A percentile compares a stretch with the other conserved stretches of the same genome.
Conservation (phyloP, 2,797 vertebrate species). For the Dermochelys coriacea region DNA sequence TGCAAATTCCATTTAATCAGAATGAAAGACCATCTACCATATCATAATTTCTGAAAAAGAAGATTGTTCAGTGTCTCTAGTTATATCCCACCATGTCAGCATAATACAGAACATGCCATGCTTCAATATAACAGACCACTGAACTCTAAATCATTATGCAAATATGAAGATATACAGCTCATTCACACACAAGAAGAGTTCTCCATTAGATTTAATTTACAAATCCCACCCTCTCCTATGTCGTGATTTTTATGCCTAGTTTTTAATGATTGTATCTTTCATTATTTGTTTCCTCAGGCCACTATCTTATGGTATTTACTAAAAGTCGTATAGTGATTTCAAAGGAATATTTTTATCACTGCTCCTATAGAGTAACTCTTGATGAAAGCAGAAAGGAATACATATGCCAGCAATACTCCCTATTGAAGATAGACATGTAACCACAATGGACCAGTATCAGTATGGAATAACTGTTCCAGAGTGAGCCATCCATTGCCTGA, state of each 20-base stretch:
- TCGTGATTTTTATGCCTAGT: not conserved
- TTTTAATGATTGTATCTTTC: constrained; percentile 14
- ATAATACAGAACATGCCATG: not conserved
- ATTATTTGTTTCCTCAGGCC: constrained; percentile 3
- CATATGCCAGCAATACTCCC: not conserved
- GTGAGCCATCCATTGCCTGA: constrained; percentile 6
- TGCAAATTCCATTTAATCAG: not conserved
- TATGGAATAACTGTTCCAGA: not conserved
- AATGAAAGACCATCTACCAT: not conserved
- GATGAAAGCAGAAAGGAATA: constrained; percentile 22
- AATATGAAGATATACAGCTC: not conserved
- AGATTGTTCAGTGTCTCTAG: not conserved
- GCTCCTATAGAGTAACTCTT: constrained; percentile 21
- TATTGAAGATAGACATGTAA: constrained; percentile 40
- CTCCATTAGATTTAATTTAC: not conserved
- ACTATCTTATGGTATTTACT: not conserved
- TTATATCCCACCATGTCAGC: not conserved
- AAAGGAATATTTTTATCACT: constrained; percentile 1
- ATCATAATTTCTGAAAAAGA: not conserved
- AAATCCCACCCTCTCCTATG: not conserved
- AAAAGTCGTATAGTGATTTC: constrained; percentile 6
- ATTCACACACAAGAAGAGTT: not conserved
- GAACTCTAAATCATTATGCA: not conserved
- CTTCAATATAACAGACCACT: not conserved
- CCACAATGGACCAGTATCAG: constrained; percentile 31